These are phyloP conservation scores for Heliconius sara DNA, from an alignment of 2,888 invertebrate species.

Conservation along the genomic window DNA sequence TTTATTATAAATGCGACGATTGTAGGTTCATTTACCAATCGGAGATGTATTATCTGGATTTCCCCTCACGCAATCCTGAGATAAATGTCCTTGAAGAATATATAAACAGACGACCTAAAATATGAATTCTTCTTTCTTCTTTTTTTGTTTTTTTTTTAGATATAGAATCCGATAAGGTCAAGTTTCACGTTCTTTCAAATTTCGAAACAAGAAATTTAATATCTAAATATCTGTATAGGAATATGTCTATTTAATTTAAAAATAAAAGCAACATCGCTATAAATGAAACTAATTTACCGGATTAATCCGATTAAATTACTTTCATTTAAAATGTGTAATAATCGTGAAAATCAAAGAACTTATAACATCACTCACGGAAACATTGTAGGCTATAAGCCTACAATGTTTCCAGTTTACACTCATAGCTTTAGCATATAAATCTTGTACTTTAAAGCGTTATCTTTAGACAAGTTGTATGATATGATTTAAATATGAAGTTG, in stretches of 20 bases:
- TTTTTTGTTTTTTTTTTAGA: not conserved
- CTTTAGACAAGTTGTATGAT: conserved; percentile 39
- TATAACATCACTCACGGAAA: no score
- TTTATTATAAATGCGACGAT: not conserved
- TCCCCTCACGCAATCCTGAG: no score
- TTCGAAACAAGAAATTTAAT: not conserved
- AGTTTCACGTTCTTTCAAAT: not conserved
- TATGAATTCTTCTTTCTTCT: not conserved
- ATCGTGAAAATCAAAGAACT: no score
- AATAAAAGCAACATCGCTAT: not conserved
- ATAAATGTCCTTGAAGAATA: no score
- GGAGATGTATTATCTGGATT: no score
- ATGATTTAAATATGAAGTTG: conserved; percentile 46
- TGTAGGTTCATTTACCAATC: not conserved
- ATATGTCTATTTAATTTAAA: not conserved
- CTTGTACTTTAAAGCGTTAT: conserved; percentile 37
- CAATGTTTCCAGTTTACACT: not conserved
- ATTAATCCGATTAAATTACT: no score
- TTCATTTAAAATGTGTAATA: no score
- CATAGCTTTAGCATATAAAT: conserved; percentile 37
- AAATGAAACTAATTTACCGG: no score
- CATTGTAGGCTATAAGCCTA: no score
- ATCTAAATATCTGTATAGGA: not conserved
- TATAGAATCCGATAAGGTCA: not conserved
- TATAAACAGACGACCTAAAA: no score